Base-by-base conservation (phyloP, 2,888 invertebrate genomes). In the Plebejus argus region DNA sequence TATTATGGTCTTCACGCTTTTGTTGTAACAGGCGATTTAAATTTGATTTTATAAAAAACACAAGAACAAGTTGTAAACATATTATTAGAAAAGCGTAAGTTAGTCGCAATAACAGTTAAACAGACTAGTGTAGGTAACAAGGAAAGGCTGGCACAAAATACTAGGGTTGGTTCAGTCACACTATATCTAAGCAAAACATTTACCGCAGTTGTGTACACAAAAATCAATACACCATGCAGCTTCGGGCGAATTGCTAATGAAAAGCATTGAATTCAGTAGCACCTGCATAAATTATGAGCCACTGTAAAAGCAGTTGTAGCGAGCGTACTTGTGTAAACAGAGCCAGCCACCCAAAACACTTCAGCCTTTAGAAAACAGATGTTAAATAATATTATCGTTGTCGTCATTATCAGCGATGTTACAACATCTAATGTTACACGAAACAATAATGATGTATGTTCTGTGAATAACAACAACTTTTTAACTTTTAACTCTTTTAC, bases 211-310 rank as follows among this genome's bases (percentile, higher is more conserved):
- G 33, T 66, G 28, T 66, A 66, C 33, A 66, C 66, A 66, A 66
- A 66, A 66, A 66, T 66, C 66, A 66, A 66, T 66, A 66, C 28
- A 66, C 66, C 28, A 66, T 33, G 66, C 66, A 66, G 66, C 66
- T 28, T 33, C 66, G 66, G 66, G 66, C 66, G 66, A 66, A 66
- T 33, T 33, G 28, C 66, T 71, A 39, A 39, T 71, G 71, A 71
- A 71, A 71, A 35, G n/a, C 35, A 39, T 39, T 39, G 39, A 71
- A 71, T 71, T 39, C 39, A 71, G 71, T 35, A 71, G 39, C 71
- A 71, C 71, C 71, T 71, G 71, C 71, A 71, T 71, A 71, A 71
- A 71, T 71, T 71, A 71, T 39, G 71, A 71, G 71, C 39, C 71
- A 71, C 71, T 71, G 71, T 39, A 71, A 35, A 71, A 39, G 39